Conservation (phyloP, 2,888 invertebrate genomes). For the Leucophenga maculata region DNA sequence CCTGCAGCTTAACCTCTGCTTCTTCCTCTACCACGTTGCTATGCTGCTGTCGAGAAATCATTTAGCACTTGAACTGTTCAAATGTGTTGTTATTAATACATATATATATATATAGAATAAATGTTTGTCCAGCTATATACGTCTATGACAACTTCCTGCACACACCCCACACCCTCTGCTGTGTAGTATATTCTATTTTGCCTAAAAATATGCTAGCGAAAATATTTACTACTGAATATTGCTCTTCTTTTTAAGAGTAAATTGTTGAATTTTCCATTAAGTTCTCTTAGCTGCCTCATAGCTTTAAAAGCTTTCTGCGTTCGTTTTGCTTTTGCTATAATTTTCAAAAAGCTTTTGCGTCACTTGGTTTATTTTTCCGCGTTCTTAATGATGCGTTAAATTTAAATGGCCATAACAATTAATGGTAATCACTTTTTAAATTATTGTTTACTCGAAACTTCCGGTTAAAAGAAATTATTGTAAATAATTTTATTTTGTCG, state of each 20-base stretch:
- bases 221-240: not conserved
- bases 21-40: not conserved
- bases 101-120: not conserved
- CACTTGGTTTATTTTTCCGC: conserved; percentile 32
- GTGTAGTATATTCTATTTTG: conserved; percentile 31
- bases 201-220: conserved; percentile 50
- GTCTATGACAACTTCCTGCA: not conserved
- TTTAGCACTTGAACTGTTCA: no score
- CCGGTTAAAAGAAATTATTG: not conserved
- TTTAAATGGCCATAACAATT: conserved; percentile 63
- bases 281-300: not conserved
- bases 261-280: not conserved
- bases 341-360: conserved; percentile 41
- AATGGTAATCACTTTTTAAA: conserved; percentile 60
- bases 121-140: not conserved
- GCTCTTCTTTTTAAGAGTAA: not conserved
- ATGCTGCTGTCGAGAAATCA: not conserved
- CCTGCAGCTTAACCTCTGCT: no score
- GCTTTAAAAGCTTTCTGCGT: conserved; percentile 4
- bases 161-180: not conserved
- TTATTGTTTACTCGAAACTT: conserved; percentile 51
- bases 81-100: not conserved
- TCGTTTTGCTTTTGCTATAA: conserved; percentile 1
- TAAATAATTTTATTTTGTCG: not conserved
- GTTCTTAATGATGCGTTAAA: conserved; percentile 64